Conservation (phyloP, 2,113 vertebrate genomes). For the Sylvicapra grimmia region DNA sequence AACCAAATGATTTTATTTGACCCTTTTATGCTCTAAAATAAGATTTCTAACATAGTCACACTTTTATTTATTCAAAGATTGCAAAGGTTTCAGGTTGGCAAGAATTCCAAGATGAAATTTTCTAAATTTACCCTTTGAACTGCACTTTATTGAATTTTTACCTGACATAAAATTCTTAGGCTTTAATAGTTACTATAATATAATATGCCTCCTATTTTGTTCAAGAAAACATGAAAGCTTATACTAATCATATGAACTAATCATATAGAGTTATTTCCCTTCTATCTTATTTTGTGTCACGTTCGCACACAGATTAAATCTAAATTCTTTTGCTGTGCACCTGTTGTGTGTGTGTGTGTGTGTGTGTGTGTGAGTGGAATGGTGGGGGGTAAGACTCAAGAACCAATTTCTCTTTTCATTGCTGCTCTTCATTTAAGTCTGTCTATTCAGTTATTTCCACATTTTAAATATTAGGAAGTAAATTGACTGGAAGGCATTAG, state of each 20-base stretch:
- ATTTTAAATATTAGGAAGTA: conserved; percentile 34
- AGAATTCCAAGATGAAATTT: conserved; percentile 34
- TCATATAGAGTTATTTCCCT: neutral
- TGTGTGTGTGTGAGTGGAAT: neutral
- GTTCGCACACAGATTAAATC: neutral
- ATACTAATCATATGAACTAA: neutral
- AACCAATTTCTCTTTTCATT: neutral
- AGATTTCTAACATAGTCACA: neutral
- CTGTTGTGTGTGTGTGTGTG: neutral
- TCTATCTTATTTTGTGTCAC: neutral
- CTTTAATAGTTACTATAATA: neutral
- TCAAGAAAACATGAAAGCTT: neutral
- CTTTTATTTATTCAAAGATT: conserved; percentile 28
- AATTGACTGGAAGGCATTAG: neutral
- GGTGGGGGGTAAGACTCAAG: neutral
- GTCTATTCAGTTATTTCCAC: neutral
- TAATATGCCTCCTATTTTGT: neutral
- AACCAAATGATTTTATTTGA: conserved; percentile 11
- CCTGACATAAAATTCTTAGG: neutral
- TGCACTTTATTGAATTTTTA: conserved; percentile 45
- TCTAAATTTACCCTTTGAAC: conserved; percentile 48
- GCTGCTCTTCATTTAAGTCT: neutral
- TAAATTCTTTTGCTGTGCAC: neutral
- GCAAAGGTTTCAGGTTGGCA: conserved; percentile 24
- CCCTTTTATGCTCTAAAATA: neutral